phyloP scores from a whole-genome alignment of 2,113 vertebrate genomes.

The Eleginops maclovinus region DNA sequence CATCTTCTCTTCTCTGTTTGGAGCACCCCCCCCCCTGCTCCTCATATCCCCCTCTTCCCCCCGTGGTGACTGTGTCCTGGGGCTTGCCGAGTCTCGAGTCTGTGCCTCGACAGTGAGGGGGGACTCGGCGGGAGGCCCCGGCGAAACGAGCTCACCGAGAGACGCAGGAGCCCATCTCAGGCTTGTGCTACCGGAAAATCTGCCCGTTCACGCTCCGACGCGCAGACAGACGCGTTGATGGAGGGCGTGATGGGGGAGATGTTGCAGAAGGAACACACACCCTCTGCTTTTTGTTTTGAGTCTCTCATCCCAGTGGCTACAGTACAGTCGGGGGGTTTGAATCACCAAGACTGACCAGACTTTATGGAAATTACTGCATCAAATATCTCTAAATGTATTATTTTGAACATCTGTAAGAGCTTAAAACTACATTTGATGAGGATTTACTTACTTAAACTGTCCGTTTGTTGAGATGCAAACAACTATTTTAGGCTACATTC shows the following conservation, averaged over 20 bases:
- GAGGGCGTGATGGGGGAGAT: constrained; percentile 77
- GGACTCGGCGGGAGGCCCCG: constrained; percentile 81
- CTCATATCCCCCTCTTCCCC: constrained; percentile 43
- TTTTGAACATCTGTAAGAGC: background rate
- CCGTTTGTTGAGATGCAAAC: background rate
- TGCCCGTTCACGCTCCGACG: constrained; percentile 91
- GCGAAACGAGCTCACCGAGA: constrained; percentile 86
- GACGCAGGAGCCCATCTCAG: constrained; percentile 90
- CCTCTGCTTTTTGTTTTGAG: constrained; percentile 65
- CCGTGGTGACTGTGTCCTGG: constrained; percentile 74
- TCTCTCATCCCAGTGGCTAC: constrained; percentile 39
- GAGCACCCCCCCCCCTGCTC: background rate
- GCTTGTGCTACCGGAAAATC: constrained; percentile 95
- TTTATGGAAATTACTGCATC: background rate
- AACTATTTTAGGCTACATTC: background rate
- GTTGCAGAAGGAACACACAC: constrained; percentile 51
- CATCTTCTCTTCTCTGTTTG: constrained; percentile 46
- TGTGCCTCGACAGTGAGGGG: constrained; percentile 87
- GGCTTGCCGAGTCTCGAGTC: constrained; percentile 84
- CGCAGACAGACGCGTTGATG: constrained; percentile 80
- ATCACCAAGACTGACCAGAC: constrained; percentile 17
- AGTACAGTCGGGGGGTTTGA: constrained; percentile 7
- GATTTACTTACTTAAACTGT: background rate
- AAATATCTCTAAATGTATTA: background rate
- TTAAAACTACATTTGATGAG: too few species aligned